Conservation (phyloP, 2,888 invertebrate genomes). For the Diplazon laetatorius region DNA sequence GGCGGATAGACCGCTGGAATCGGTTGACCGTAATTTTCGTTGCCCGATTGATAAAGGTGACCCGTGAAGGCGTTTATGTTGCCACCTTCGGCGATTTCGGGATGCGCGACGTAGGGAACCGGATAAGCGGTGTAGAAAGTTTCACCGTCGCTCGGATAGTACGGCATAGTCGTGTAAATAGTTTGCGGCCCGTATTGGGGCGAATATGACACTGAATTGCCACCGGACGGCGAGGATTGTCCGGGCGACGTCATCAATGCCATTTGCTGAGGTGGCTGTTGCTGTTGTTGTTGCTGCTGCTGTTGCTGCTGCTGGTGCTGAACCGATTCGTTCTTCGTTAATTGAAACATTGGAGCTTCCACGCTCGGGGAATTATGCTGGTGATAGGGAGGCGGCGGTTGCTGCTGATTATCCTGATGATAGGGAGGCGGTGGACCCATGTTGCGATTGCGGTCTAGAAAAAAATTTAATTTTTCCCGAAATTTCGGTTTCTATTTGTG, state of each 20-base stretch:
- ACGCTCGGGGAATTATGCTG: constrained; percentile 29
- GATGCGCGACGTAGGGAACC: constrained; percentile 69
- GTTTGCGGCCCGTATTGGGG: constrained; percentile 68
- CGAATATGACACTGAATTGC: constrained; percentile 64
- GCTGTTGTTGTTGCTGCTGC: too few species aligned
- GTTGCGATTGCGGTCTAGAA: constrained; percentile 67
- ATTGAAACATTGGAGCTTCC: constrained; percentile 40
- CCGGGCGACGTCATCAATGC: constrained; percentile 45
- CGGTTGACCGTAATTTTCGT: constrained; percentile 58
- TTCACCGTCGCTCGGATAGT: constrained; percentile 70
- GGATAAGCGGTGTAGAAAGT: constrained; percentile 69
- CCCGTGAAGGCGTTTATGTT: constrained; percentile 63
- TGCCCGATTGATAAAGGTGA: constrained; percentile 47
- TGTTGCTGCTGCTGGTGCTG: too few species aligned
- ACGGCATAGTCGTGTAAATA: constrained; percentile 69
- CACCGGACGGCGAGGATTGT: constrained; percentile 48
- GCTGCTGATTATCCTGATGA: constrained; percentile 27
- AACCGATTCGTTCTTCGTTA: constrained; percentile 34
- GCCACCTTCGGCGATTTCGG: constrained; percentile 69
- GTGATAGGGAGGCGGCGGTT: constrained; percentile 39
- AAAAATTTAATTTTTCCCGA: not conserved
- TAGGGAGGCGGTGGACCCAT: constrained; percentile 18
- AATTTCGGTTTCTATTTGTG: constrained; percentile 11
- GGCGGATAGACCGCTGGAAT: constrained; percentile 71
- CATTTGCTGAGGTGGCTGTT: constrained; percentile 40